Base-by-base conservation (phyloP, 2,797 vertebrate species). In the Enteromius fasciolatus region DNA sequence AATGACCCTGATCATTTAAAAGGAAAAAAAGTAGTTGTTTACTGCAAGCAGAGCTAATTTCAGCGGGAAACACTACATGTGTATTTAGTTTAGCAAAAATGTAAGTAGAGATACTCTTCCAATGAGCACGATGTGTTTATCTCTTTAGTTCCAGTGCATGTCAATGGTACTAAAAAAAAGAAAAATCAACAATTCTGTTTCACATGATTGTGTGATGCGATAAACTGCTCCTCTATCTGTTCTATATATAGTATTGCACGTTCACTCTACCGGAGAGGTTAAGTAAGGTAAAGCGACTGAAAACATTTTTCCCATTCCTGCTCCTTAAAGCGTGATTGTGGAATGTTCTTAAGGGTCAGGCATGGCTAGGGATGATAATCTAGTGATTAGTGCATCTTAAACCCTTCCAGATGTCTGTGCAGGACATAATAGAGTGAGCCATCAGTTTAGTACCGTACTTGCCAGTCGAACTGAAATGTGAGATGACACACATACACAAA, bases 321-420 rank as follows among this genome's bases (percentile, higher is more conserved):
- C 64, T 68, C 63, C 14, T 79, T 69, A 31, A 78, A 81, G 46
- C 61, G 63, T 75, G 25, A 68, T 63, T 79, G 28, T 52, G 61
- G 79, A 64, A 80, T 72, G 73, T 66, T 78, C 52, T 81, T 75
- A 72, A 64, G 46, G 61, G 70, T 81, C 50, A 76, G 52, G 36
- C 52, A 75, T 78, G 74, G 83, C 20, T 68, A 46, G 78, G 44
- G 52, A 46, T 82, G 76, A 75, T 70, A 81, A 66, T 69, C 78
- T 67, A 67, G 83, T 80, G 54, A 80, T 86, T 80, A 80, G 25
- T 64, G 17, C 76, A 69, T 83, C 67, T 36, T 75, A 78, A 75
- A 84, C 66, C 59, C 46, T 67, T 67, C 23, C 68, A 31, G 69
- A 74, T 79, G 44, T 73, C 68, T 78, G 9, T 33, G 33, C 0